A percentile compares a stretch with the other conserved stretches of the same genome.
phyloP scores from a whole-genome alignment of 2,113 vertebrate genomes.

The Thomomys bottae region DNA sequence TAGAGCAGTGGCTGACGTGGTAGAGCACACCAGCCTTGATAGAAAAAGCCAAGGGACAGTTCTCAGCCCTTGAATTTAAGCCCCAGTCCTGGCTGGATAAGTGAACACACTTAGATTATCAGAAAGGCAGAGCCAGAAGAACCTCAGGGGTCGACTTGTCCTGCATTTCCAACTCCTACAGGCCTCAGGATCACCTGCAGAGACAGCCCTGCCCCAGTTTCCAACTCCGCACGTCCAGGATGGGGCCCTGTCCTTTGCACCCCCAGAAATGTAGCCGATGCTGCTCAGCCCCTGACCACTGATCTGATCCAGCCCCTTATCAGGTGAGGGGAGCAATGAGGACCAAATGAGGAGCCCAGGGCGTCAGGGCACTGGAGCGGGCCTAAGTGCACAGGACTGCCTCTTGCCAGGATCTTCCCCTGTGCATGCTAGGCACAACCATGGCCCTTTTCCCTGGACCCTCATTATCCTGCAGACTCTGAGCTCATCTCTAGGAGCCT shows the following conservation, averaged over 20 bases:
- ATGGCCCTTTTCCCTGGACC: neutral
- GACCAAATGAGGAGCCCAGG: fast-evolving
- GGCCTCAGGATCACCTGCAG: neutral
- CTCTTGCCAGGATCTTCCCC: no score
- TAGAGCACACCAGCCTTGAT: no score
- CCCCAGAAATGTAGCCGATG: neutral
- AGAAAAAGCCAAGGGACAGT: no score
- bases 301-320: neutral
- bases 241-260: fast-evolving
- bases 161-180: neutral
- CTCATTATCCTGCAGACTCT: fast-evolving
- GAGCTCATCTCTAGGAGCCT: slow-evolving; percentile 8
- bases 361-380: neutral
- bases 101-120: neutral
- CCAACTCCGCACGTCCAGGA: neutral
- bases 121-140: neutral
- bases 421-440: fast-evolving
- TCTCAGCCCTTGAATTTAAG: no score
- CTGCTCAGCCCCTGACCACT: neutral
- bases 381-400: no score
- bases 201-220: neutral
- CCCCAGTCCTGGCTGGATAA: no score
- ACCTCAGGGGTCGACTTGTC: neutral
- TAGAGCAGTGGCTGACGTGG: no score
- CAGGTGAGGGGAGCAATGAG: neutral